Evolutionary conservation across 2,797 vertebrate species (phyloP), one percentile per base, ranked within the genome.

Genomic region (Lepilemur septentrionalis): DNA sequence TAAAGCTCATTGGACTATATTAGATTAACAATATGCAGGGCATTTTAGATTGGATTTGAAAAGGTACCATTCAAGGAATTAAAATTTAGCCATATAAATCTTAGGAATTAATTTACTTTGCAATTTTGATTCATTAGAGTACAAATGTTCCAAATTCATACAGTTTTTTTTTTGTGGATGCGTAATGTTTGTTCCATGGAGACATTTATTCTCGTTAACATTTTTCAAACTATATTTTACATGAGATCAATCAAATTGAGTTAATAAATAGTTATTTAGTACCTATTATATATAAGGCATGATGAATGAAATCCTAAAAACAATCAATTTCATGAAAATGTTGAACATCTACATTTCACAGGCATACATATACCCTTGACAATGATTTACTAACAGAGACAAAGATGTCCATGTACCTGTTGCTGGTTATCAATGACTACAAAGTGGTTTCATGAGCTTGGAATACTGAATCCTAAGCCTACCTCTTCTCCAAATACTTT

Each of bases 51-150:
- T 97, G 96, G 93, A 97, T 98, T 98, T 97, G 96, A 98, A 98
- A 95, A 97, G 94, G 92, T 73, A 55, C 25, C 11, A 85, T 63
- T 98, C 88, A 97, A 97, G 97, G 97, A 91, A 96, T 97, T 96
- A 98, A 98, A 98, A 98, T 98, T 97, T 97, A 98, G 96, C 96
- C 95, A 97, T 98, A 97, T 97, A 98, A 98, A 98, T 98, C 96
- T 98, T 95, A 96, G 96, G 96, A 98, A 97, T 97, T 89, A 97
- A 98, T 98, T 98, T 98, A 95, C 95, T 97, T 98, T 79, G 92
- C 65, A 95, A 89, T 63, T 93, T 97, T 95, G 75, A 76, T 94
- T 95, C 86, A 70, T 86, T 90, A 72, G 81, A 63, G 52, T 50
- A 80, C 0, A 94, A 15, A 61, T 86, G 30, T 78, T 93, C 48